Conservation (phyloP, 2,797 vertebrate species). For the Karalla daura region DNA sequence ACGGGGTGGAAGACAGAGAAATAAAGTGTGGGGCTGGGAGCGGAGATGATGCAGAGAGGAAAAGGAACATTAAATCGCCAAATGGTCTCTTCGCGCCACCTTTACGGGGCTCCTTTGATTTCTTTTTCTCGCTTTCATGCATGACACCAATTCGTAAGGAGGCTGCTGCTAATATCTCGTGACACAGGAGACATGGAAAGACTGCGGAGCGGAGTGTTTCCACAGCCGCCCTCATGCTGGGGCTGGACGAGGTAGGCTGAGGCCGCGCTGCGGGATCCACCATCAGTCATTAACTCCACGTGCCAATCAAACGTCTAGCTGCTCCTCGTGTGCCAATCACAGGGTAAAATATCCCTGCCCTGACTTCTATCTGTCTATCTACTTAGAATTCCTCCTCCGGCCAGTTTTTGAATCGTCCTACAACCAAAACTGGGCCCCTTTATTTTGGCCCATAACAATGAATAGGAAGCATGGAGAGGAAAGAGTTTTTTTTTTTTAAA, state of each 20-base stretch:
- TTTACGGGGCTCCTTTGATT: slow-evolving; percentile 34
- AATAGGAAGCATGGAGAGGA: too few relatives aligned
- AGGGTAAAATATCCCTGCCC: not conserved
- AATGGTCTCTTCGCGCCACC: not conserved
- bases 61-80: slow-evolving; percentile 23
- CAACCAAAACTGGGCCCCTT: too few relatives aligned
- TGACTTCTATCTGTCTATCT: not conserved
- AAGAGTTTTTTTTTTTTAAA: too few relatives aligned
- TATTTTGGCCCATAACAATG: too few relatives aligned
- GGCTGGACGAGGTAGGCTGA: slow-evolving; percentile 40
- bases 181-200: slow-evolving; percentile 56
- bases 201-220: slow-evolving; percentile 66
- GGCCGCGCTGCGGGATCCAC: slow-evolving; percentile 39
- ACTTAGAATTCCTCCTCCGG: not conserved
- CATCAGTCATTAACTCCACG: slow-evolving; percentile 41
- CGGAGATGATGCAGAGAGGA: slow-evolving; percentile 4
- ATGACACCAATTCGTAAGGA: slow-evolving; percentile 47
- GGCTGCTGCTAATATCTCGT: slow-evolving; percentile 43
- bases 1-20: not conserved
- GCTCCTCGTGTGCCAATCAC: not conserved
- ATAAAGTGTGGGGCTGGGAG: not conserved
- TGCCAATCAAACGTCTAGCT: slow-evolving; percentile 37
- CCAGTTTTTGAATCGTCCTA: too few relatives aligned
- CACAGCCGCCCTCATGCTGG: slow-evolving; percentile 70
- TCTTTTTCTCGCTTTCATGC: slow-evolving; percentile 40